Evolutionary conservation across 2,797 vertebrate species (phyloP), one percentile per base, ranked within the genome.

Genomic region (Macropodus opercularis): DNA sequence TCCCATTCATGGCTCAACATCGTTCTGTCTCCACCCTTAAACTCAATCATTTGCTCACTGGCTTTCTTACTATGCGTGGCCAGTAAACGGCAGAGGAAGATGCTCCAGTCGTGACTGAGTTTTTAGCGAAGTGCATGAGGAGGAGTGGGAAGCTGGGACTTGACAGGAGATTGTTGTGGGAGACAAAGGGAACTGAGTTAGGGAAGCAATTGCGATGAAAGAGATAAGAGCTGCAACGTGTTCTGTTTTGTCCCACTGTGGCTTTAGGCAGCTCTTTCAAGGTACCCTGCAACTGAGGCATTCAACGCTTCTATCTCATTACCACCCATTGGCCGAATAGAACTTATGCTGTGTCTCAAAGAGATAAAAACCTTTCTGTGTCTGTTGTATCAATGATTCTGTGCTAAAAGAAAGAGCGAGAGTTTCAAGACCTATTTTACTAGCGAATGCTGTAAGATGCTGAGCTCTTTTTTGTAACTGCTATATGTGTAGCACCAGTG

Each of bases 361-460:
- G 48, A 22, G 73, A 80, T 83, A 59, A 73, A 73, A 66, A 63
- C 69, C 72, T 77, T n/a, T 24, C 19, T 17, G 27, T 3, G 42
- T 64, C 21, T 48, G 44, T n/a, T 4, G 9, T 44, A 38, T 62
- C 40, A 50, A 67, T 52, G 72, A 42, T 52, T 55, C 23, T 17
- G 56, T 53, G 56, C 22, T 41, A 17, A 27, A 22, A 63, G 15
- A 34, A 46, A 36, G 10, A 26, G 5, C 9, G 11, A 14, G 13
- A 31, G 29, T 31, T 31, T 31, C 10, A 32, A 60, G 23, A 48
- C 29, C 23, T n/a, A 40, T 53, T 59, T 69, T 26, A n/a, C n/a
- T n/a, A n/a, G n/a, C n/a, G n/a, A n/a, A n/a, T n/a, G n/a, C n/a
- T n/a, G n/a, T n/a, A n/a, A 58, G 8, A 9, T 46, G 12, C 3